Evolutionary conservation across 2,888 invertebrate genomes (phyloP), one percentile per base, ranked within the genome.

Genomic region (Acronicta aceris): DNA sequence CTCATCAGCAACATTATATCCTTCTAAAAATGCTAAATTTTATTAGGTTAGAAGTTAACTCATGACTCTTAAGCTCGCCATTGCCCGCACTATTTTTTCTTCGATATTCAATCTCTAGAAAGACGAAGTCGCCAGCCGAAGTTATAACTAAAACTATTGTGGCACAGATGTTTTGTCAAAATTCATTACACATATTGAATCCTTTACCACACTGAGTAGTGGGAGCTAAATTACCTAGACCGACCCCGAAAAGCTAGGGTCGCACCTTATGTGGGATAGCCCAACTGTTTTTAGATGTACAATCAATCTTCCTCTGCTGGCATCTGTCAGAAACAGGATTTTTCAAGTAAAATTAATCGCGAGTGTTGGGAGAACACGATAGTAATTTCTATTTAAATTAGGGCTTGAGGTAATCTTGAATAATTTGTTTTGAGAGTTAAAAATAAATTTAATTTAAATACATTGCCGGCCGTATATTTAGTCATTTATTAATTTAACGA

Each of bases 231-330:
- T 54, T 48, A 42, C 51, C 17, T 60, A 60, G 13, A 50, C 50
- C 15, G 16, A 5, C 5, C 25, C 21, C 47, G 2, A 27, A 52
- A 53, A 54, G 33, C 48, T 57, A 54, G 51, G 21, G 12, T 21
- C 42, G 52, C n/a, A 15, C 33, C 30, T 61, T 43, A 63, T 52
- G 42, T 59, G 27, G 50, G 36, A 38, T 54, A 59, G 46, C 49
- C 55, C 57, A 45, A 67, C 46, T 57, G 65, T 69, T 65, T 70
- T 67, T 51, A 73, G 56, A 59, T 74, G 15, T 71, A 42, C 46
- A 53, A 76, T 76, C 76, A 74, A 76, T 76, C 74, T 71, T 17
- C 42, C 41, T 27, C 51, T 25, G 15, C 42, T 52, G 55, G 55
- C 67, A 59, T 69, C 69, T 76, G 71, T 61, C 71, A 65, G 64